These are phyloP conservation scores for Hippolais icterina DNA, from an alignment of 2,113 vertebrate species.

Conservation along the genomic window DNA sequence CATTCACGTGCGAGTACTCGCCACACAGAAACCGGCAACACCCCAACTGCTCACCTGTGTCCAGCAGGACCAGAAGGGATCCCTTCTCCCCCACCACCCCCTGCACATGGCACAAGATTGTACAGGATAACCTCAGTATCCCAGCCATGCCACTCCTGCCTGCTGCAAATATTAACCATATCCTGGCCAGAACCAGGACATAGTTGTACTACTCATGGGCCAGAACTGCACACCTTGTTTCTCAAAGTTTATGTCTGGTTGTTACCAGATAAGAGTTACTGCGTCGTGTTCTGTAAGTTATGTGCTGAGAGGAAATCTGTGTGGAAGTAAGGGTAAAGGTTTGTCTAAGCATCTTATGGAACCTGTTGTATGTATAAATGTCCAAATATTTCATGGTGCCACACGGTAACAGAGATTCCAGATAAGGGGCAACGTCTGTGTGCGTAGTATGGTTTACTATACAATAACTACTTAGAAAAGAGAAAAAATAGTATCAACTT, in stretches of 20 bases:
- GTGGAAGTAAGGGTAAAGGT: neutral
- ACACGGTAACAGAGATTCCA: neutral
- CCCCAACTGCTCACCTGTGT: rapidly evolving
- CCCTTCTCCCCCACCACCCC: no score
- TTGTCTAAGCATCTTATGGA: neutral
- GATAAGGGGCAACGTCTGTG: neutral
- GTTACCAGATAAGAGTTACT: neutral
- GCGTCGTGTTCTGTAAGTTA: neutral
- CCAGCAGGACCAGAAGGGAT: neutral
- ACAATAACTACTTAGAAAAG: neutral
- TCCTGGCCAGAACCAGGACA: neutral
- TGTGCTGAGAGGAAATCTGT: neutral
- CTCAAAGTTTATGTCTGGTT: neutral
- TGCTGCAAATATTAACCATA: neutral
- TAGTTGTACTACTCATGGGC: neutral
- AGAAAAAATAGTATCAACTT: neutral
- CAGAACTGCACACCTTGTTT: neutral
- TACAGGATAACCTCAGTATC: neutral
- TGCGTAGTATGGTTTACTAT: neutral
- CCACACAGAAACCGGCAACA: rapidly evolving
- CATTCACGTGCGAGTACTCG: rapidly evolving
- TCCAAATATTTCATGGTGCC: neutral
- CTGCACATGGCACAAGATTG: neutral
- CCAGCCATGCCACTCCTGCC: neutral
- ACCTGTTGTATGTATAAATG: neutral